Conservation (phyloP, 2,797 vertebrate species). For the Pelodytes ibericus region DNA sequence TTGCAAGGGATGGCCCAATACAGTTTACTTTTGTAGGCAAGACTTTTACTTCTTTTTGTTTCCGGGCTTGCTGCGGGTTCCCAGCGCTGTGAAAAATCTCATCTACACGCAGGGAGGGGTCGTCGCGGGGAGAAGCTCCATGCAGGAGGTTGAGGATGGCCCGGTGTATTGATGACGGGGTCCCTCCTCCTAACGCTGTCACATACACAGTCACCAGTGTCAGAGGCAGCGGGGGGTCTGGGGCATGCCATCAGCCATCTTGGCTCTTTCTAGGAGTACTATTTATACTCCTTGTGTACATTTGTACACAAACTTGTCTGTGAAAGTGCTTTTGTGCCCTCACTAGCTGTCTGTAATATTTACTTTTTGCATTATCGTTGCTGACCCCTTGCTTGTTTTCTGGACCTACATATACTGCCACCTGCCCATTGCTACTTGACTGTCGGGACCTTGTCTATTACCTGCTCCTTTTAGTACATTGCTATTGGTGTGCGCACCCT, state of each 20-base stretch:
- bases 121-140: background rate
- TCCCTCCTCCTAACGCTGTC: conserved; percentile 26
- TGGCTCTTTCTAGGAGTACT: conserved; percentile 40
- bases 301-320: too few relatives aligned
- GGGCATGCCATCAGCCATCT: conserved; percentile 47
- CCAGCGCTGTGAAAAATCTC: conserved; percentile 3
- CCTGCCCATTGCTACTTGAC: too few relatives aligned
- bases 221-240: conserved; percentile 34
- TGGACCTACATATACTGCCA: too few relatives aligned
- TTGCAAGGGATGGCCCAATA: background rate
- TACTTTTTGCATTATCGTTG: too few relatives aligned
- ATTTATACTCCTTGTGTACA: too few relatives aligned
- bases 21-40: background rate
- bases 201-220: conserved; percentile 30
- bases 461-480: too few relatives aligned
- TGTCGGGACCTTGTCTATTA: too few relatives aligned
- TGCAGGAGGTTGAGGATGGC: background rate
- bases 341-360: too few relatives aligned
- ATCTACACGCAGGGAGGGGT: conserved; percentile 17
- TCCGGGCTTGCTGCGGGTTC: conserved; percentile 25
- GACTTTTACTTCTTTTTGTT: conserved; percentile 36
- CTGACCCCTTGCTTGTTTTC: too few relatives aligned
- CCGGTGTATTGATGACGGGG: background rate
- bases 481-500: too few relatives aligned
- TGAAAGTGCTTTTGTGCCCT: too few relatives aligned